Conservation (phyloP, 2,888 invertebrate species). For the Gastracanthus pulcherrimus region DNA sequence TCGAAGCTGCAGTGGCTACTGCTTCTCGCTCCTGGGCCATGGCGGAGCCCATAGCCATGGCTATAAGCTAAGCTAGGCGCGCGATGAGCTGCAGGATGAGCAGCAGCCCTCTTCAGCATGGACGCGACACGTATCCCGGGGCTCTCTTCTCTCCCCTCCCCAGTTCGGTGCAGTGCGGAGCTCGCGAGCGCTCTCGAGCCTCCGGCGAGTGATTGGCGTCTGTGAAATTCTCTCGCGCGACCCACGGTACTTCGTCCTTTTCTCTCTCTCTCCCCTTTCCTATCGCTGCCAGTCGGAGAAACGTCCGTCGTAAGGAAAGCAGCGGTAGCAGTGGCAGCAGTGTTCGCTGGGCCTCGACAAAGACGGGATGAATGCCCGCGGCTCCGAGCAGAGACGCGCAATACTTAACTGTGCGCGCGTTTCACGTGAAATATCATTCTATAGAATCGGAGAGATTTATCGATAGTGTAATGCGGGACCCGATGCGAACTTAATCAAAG, state of each 20-base stretch:
- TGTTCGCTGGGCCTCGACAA: not conserved
- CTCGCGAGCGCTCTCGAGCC: not conserved
- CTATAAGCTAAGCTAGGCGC: not conserved
- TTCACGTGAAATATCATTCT: constrained; percentile 32
- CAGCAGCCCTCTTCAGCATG: not conserved
- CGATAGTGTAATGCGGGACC: constrained; percentile 5
- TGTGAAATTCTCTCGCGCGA: constrained; percentile 38
- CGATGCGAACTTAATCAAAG: constrained; percentile 31
- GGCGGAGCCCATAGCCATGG: not conserved
- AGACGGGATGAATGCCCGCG: constrained; percentile 21
- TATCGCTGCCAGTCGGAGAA: not conserved
- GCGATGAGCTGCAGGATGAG: not conserved
- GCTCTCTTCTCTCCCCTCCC: not conserved
- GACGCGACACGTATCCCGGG: not conserved
- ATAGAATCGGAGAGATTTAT: constrained; percentile 26
- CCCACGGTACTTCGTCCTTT: constrained; percentile 34
- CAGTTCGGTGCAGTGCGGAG: too few relatives aligned
- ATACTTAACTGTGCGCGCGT: not conserved
- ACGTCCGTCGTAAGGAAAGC: constrained; percentile 23
- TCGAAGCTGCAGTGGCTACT: too few relatives aligned
- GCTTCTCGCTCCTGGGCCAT: not conserved
- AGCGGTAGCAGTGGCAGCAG: not conserved
- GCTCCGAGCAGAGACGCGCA: not conserved
- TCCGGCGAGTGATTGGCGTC: constrained; percentile 31
- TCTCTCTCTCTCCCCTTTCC: not conserved